These are phyloP conservation scores for Pelochelys cantorii DNA, from an alignment of 2,797 vertebrate genomes.

Conservation along the genomic window DNA sequence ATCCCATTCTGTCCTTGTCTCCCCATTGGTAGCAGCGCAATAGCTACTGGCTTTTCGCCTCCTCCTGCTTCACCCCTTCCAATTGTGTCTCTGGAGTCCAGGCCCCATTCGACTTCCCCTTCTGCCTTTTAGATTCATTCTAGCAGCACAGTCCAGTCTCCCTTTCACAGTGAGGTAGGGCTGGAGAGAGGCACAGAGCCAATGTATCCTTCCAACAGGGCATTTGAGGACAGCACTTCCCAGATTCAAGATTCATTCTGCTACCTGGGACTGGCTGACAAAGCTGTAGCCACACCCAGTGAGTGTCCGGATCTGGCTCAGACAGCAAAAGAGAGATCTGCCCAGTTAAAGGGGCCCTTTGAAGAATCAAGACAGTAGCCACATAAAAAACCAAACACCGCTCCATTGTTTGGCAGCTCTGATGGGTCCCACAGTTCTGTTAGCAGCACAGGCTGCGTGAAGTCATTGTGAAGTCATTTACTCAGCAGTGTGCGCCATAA, in stretches of 20 bases:
- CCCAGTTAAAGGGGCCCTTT: background rate
- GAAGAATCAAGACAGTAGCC: background rate
- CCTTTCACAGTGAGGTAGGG: accelerated
- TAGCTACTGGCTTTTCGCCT: background rate
- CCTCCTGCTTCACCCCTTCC: background rate
- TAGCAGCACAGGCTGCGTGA: background rate
- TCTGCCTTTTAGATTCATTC: background rate
- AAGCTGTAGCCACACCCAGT: background rate
- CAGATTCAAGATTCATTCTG: background rate
- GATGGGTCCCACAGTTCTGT: background rate
- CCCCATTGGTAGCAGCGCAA: background rate
- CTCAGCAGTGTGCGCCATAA: background rate
- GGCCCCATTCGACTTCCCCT: background rate
- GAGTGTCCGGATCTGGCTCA: accelerated
- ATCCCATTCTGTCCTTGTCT: background rate
- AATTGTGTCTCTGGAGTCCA: background rate
- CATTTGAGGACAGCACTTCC: background rate
- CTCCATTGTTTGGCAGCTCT: background rate
- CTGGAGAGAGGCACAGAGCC: background rate
- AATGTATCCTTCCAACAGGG: background rate
- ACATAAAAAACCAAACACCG: no score
- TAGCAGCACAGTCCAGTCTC: background rate
- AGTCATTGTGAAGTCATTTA: no score
- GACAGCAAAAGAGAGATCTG: background rate
- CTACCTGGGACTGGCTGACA: background rate